Base-by-base conservation (phyloP, 1,140 invertebrate genomes). In the Cyphomyrmex costatus region DNA sequence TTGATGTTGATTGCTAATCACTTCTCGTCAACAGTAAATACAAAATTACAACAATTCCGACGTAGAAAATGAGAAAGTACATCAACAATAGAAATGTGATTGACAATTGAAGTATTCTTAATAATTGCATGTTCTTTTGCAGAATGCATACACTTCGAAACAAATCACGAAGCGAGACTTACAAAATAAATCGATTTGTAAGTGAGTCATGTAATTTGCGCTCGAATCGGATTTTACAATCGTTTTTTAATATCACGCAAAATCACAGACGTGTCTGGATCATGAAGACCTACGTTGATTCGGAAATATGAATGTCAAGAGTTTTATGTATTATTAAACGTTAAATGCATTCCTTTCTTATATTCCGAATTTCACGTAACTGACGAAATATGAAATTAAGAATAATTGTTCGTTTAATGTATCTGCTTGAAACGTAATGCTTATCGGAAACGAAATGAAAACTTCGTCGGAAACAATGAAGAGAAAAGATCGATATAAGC, bases 21-120 rank as follows among this genome's bases (percentile, higher is more conserved):
- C 8, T 51, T 24, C 19, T 76, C n/a, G 49, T 53, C 89, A 89
- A 95, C 30, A 94, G 49, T 19, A 95, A 88, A 68, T 93, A 94
- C 0, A 95, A 68, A n/a, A 94, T 79, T 6, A 94, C 65, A 51
- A 80, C 82, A 0, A 87, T 80, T 6, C 87, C 94, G 14, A 85
- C 51, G 65, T 95, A 95, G 78, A 95, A 93, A 5, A 94, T 42
- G 6, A 95, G 88, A 91, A 95, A 94, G 63, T 95, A 95, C 71
- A 92, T 91, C 2, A 92, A 92, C 63, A 95, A 76, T 5, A 90
- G 53, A 68, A 92, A 88, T 1, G 94, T 94, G 27, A 93, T 65
- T 27, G 92, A 77, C 10, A 95, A 85, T 60, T 95, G 92, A 51
- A 93, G 7, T 68, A 94, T 86, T 77, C 94, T 88, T 68, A 82